Percentiles rank a stretch among this genome's conserved stretches.
Evolutionary conservation across 2,113 vertebrate genomes (phyloP).

Genomic region (Pleuronectes platessa): DNA sequence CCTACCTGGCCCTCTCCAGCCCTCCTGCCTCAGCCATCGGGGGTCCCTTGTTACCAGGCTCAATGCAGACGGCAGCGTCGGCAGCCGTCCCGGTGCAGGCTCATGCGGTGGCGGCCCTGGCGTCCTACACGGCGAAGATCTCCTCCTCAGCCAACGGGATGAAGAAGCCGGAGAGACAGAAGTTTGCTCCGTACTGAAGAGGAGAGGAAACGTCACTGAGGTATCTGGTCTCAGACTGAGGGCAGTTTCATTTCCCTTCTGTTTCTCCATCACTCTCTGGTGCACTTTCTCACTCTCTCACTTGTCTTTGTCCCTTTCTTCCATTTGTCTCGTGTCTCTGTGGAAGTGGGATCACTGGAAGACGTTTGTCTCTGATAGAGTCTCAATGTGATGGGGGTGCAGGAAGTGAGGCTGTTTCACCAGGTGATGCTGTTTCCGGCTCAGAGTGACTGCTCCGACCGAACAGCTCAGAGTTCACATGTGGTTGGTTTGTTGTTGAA

Average conservation of each 20-base stretch:
- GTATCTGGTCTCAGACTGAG: constrained; percentile 10
- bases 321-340: background rate
- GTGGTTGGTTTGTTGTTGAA: too few relatives aligned
- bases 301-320: constrained; percentile 32
- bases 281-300: too few relatives aligned
- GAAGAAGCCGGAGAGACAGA: constrained; percentile 95
- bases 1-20: constrained; percentile 91
- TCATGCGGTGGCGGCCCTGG: constrained; percentile 83
- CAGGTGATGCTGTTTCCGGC: too few relatives aligned
- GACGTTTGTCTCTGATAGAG: background rate
- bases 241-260: constrained; percentile 21
- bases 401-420: too few relatives aligned
- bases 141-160: constrained; percentile 88
- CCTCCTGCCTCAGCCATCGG: constrained; percentile 63
- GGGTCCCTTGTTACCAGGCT: constrained; percentile 37
- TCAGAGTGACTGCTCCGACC: too few relatives aligned
- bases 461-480: too few relatives aligned
- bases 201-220: constrained; percentile 10
- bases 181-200: constrained; percentile 93
- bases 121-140: constrained; percentile 96
- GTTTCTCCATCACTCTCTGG: constrained; percentile 1
- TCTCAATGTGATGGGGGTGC: too few relatives aligned
- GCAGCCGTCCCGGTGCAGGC: constrained; percentile 63
- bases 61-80: constrained; percentile 25
- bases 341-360: constrained; percentile 54